Conservation (phyloP, 2,797 vertebrate species). For the Taenioides sp. region DNA sequence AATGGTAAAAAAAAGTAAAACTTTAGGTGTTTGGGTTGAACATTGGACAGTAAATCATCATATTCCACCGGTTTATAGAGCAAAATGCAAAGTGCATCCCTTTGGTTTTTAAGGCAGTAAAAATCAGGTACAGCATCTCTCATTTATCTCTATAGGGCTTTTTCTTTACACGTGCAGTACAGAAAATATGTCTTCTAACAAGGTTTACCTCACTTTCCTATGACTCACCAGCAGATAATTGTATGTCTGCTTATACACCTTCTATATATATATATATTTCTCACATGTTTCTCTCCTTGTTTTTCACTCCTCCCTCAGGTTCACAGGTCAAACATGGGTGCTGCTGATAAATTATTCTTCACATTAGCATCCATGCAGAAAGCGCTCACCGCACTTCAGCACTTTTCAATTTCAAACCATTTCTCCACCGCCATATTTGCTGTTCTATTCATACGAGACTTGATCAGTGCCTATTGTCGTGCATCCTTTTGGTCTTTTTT, state of each 20-base stretch:
- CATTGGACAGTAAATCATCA: too few relatives aligned
- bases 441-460: neutral
- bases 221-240: constrained; percentile 8
- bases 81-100: too few relatives aligned
- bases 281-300: constrained; percentile 3
- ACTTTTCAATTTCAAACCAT: neutral
- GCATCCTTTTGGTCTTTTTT: constrained; percentile 14
- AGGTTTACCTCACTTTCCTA: neutral
- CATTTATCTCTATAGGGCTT: too few relatives aligned
- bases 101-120: too few relatives aligned
- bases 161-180: too few relatives aligned
- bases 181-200: neutral
- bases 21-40: too few relatives aligned
- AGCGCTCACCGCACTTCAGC: constrained; percentile 2
- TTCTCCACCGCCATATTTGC: neutral
- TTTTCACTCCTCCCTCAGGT: constrained; percentile 12
- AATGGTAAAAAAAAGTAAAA: too few relatives aligned
- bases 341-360: constrained; percentile 43
- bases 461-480: constrained; percentile 6
- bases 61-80: too few relatives aligned
- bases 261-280: neutral
- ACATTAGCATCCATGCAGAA: constrained; percentile 23
- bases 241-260: neutral
- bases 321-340: constrained; percentile 26
- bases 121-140: too few relatives aligned